Base-by-base conservation (phyloP, 2,888 invertebrate genomes). In the Artemia sp. region DNA sequence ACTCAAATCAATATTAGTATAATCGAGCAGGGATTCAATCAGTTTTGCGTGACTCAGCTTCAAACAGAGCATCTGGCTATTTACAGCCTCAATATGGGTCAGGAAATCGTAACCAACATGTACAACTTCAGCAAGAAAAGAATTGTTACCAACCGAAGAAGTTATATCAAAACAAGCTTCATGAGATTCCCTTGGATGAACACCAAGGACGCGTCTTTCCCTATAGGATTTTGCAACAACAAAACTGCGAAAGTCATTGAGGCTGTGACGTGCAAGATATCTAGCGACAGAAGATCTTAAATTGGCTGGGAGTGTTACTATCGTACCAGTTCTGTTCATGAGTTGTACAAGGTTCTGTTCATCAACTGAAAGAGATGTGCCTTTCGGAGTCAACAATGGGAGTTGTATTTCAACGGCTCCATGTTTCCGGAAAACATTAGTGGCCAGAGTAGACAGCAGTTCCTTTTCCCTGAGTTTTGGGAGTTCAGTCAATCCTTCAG, bases 91-190 rank as follows among this genome's bases (percentile, higher is more conserved):
- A n/a, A 19, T 52, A 19, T 50, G 19, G 24, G 53, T 19, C 8
- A 69, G 50, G 64, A 64, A 51, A 12, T 53, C 14, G 14, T 51
- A 52, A 14, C 12, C 51, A 68, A 51, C 51, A 50, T 51, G 14
- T 14, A 14, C 38, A 12, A 11, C 50, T 67, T 52, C 14, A 12
- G 67, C 67, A n/a, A 70, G 67, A 70, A 71, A 70, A 67, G 66
- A 71, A 74, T 75, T 77, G 82, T 86, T 86, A 71, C 84, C 81
- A 72, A 82, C 84, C 3, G 90, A 85, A 7, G 89, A 87, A 51
- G 95, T 87, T 72, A 96, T 90, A 78, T 96, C 96, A 78, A 94
- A 94, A 2, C 91, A 90, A 78, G 92, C 92, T 78, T 94, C 93
- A 70, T 87, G 86, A 19, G 90, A 83, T 79, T 95, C 93, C 72